Percentiles rank a stretch among this genome's conserved stretches.
Conservation (phyloP, 2,113 vertebrate genomes). For the Eleginops maclovinus region DNA sequence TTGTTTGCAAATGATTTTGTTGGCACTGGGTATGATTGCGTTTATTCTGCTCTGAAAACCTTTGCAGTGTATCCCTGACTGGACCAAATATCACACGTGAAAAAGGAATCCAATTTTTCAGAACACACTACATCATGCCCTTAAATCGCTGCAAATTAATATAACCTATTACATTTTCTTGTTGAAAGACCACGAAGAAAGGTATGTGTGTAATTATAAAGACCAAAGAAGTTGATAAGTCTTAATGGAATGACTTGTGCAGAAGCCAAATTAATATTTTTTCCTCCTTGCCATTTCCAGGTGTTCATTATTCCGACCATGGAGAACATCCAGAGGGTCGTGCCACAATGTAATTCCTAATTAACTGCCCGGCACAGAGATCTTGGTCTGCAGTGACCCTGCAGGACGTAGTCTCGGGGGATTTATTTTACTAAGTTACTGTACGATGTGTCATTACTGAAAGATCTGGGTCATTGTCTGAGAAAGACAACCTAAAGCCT, state of each 20-base stretch:
- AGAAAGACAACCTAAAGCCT: slow-evolving; percentile 26
- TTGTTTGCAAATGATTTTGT: slow-evolving; percentile 17
- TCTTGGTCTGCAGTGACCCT: slow-evolving; percentile 62
- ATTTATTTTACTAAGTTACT: slow-evolving; percentile 39
- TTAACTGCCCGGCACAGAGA: slow-evolving; percentile 71
- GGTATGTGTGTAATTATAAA: slow-evolving; percentile 46
- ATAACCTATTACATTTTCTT: slow-evolving; percentile 3
- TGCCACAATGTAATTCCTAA: slow-evolving; percentile 74
- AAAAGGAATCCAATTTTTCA: slow-evolving; percentile 41
- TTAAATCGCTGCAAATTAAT: slow-evolving; percentile 14
- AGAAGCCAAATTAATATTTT: slow-evolving; percentile 34
- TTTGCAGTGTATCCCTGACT: slow-evolving; percentile 13
- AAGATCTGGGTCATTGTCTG: slow-evolving; percentile 38
- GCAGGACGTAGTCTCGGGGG: slow-evolving; percentile 51
- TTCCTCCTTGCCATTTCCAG: slow-evolving; percentile 52
- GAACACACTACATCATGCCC: background rate
- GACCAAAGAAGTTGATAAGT: slow-evolving; percentile 62
- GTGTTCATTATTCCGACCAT: slow-evolving; percentile 77
- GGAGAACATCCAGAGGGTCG: slow-evolving; percentile 66
- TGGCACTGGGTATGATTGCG: slow-evolving; percentile 2
- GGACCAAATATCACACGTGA: slow-evolving; percentile 27
- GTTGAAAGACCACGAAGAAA: slow-evolving; percentile 7
- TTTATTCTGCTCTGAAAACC: slow-evolving; percentile 33
- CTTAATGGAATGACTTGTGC: slow-evolving; percentile 57
- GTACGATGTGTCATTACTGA: background rate